Base-by-base conservation (phyloP, 2,797 vertebrate species). In the Acanthopagrus latus region DNA sequence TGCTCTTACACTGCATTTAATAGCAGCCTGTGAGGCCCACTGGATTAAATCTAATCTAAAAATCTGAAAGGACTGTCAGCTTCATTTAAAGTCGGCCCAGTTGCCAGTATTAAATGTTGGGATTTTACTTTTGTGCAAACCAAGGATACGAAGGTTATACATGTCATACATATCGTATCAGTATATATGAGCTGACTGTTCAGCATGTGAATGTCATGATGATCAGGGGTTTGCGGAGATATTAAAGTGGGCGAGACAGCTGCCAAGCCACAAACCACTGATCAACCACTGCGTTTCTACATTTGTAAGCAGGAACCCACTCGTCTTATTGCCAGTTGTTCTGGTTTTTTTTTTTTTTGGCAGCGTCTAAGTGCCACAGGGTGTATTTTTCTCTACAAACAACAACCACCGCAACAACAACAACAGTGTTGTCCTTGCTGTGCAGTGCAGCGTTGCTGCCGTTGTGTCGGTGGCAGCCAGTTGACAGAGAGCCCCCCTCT, bases 401-500 rank as follows among this genome's bases (percentile, higher is more conserved):
- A n/a, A 83, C 47, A 33, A 57, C 55, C 33, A 41, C 56, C 3
- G 27, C 27, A 68, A 21, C 18, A 23, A 48, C 8, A 66, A 76
- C 64, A 21, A 18, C 33, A 27, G 43, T 9, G 64, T 54, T 55
- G 33, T 75, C 60, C 54, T 68, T 25, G 52, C 62, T 29, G 67
- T 71, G 43, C 29, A 23, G 29, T 43, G 43, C 25, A 21, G 29
- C 43, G 66, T 43, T 58, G 52, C 64, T 64, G 62, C 63, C 23
- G 63, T 23, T 33, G 38, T 48, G 12, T 44, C 14, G 43, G 58
- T 66, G 71, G 54, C 58, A 48, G 83, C 56, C 20, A 1, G 54
- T 71, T 12, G 57, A 67, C 83, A 72, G 70, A 77, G 78, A 80
- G 71, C 57, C 64, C 79, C 88, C 73, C 74, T 89, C 93, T 94